Evolutionary conservation across 2,888 invertebrate genomes (phyloP), one percentile per base, ranked within the genome.

Genomic region (Cordylochernes scorpioides): DNA sequence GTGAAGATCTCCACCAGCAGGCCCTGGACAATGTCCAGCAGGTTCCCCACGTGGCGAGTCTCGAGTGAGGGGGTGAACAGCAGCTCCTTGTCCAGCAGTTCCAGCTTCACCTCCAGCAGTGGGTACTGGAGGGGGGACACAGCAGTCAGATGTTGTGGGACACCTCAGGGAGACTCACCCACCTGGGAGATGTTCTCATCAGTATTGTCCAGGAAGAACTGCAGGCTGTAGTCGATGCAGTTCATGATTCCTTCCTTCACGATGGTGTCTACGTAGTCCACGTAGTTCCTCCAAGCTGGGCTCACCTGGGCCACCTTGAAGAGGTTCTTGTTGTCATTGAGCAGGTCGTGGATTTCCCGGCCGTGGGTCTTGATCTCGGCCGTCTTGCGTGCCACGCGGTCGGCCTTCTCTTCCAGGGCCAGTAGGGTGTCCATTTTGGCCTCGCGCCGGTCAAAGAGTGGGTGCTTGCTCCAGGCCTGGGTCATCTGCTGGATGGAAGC

Each of bases 231-330:
- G 13, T 77, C 77, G 27, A 77, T 67, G 2, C 71, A 66, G 47
- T 70, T 70, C 37, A 78, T 66, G 27, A 88, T 61, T 27, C 77
- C 72, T 45, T 74, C 74, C 35, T 70, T 64, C 9, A 84, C 66
- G 44, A 84, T 68, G 32, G 66, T 64, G 51, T 91, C 88, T 5
- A 88, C 64, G 50, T 73, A 82, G 29, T 65, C 64, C 1, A 84
- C 69, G 51, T 91, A 91, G 30, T 71, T 68, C 27, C 66, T 54
- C 88, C 88, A 91, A n/a, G n/a, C n/a, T n/a, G n/a, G n/a, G n/a
- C n/a, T n/a, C n/a, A n/a, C n/a, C n/a, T n/a, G n/a, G n/a, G n/a
- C n/a, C n/a, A n/a, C n/a, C n/a, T n/a, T n/a, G n/a, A n/a, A n/a
- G n/a, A n/a, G n/a, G n/a, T n/a, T n/a, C n/a, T n/a, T n/a, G n/a